These are phyloP conservation scores for Okamejei kenojei DNA, from an alignment of 2,797 vertebrate species.

Conservation along the genomic window DNA sequence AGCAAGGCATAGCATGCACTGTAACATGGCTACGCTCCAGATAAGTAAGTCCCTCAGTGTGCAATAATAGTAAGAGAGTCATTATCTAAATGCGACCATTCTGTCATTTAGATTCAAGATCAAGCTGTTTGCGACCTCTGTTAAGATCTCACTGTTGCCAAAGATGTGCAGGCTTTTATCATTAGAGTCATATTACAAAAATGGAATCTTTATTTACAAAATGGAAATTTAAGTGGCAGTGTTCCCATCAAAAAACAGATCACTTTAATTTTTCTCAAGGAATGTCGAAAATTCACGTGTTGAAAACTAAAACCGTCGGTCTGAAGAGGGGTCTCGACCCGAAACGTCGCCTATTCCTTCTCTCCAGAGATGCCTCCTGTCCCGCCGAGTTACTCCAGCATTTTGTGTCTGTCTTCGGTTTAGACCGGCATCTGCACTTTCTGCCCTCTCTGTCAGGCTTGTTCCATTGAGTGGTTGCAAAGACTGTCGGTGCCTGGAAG, in stretches of 20 bases:
- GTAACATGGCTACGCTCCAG: not conserved
- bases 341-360: too few relatives aligned
- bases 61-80: not conserved
- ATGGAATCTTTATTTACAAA: not conserved
- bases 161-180: not conserved
- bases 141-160: not conserved
- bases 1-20: not conserved
- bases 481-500: not conserved
- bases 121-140: not conserved
- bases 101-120: not conserved
- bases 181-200: not conserved
- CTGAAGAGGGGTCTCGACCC: too few relatives aligned
- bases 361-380: too few relatives aligned
- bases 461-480: not conserved
- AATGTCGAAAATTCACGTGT: too few relatives aligned
- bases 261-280: not conserved
- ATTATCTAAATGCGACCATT: not conserved
- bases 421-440: too few relatives aligned
- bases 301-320: not conserved
- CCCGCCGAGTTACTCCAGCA: too few relatives aligned
- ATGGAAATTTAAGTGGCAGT: not conserved
- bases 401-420: too few relatives aligned
- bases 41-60: not conserved
- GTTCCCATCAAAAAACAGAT: not conserved
- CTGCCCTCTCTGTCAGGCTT: not conserved